Evolutionary conservation across 2,888 invertebrate species (phyloP), one percentile per base, ranked within the genome.

Genomic region (Girardia tigrina): DNA sequence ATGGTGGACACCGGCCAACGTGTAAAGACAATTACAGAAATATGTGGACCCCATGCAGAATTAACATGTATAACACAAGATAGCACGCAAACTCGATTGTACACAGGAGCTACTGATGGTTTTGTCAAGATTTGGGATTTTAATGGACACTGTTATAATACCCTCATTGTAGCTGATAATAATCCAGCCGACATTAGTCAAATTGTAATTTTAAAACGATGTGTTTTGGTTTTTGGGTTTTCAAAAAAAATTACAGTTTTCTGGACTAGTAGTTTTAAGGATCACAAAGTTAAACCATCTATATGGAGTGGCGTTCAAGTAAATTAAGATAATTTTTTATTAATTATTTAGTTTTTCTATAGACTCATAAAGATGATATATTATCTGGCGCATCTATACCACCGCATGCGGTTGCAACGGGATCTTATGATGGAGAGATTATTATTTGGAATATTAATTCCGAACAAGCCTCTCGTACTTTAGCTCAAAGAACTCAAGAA

Each of bases 101-200:
- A 79, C 77, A 84, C 83, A 14, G 83, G 82, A 2, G 81, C 81
- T 72, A 82, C 82, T 1, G 84, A 84, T 78, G 84, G 84, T n/a
- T 82, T 81, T 26, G 81, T 84, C 36, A 84, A 84, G 83, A 81
- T 84, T 23, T 84, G 84, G 84, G 84, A 84, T 78, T 83, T 83
- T 76, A 84, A 84, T 78, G 84, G 84, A 4, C 82, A 84, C 78
- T 82, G 83, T 78, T 82, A 81, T 78, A 83, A 84, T 78, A 80
- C 79, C 8, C 78, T 84, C 77, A 81, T 82, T 27, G 83, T 83
- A 79, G 80, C 80, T 1, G 77, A 78, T 12, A 83, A 82, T 16
- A 81, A 83, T 74, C 81, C 83, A 8, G 82, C 82, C 8, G 84
- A 84, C 78, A 78, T 84, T 2, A 81, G 82, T 8, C 83, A 83